Evolutionary conservation across 2,888 invertebrate species (phyloP).

Genomic region (Hirtodrosophila cameraria): DNA sequence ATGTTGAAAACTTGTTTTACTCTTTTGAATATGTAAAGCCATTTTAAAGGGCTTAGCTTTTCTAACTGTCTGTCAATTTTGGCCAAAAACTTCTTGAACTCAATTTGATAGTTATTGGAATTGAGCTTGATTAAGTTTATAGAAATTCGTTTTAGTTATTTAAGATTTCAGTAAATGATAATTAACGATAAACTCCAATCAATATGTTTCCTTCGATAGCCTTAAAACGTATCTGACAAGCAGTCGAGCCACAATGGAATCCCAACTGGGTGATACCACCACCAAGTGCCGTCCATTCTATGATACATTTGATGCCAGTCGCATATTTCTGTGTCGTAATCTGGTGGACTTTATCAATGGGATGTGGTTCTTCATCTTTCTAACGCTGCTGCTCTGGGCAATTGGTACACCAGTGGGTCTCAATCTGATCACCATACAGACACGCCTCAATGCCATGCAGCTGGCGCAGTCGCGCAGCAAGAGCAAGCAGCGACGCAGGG

Average conservation of each 20-base stretch:
- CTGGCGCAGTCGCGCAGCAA: constrained; percentile 59
- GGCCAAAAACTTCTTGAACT: background rate
- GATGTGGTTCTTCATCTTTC: constrained; percentile 88
- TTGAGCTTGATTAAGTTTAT: too few relatives aligned
- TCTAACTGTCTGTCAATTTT: constrained; percentile 3
- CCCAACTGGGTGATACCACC: constrained; percentile 87
- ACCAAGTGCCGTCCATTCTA: constrained; percentile 90
- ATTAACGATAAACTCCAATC: too few relatives aligned
- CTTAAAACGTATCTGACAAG: constrained; percentile 88
- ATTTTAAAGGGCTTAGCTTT: background rate
- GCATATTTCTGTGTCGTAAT: constrained; percentile 85
- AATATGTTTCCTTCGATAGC: constrained; percentile 79
- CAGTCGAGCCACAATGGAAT: constrained; percentile 88
- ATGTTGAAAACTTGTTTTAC: background rate
- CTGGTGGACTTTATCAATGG: constrained; percentile 85
- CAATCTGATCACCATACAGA: constrained; percentile 84
- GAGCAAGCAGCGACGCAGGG: constrained; percentile 52
- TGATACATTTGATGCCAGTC: constrained; percentile 88
- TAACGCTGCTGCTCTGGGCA: constrained; percentile 86
- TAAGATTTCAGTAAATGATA: too few relatives aligned
- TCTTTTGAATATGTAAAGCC: constrained; percentile 5
- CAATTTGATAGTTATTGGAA: too few relatives aligned
- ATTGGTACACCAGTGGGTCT: constrained; percentile 87
- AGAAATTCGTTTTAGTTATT: too few relatives aligned
- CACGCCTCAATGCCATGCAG: constrained; percentile 74